Conservation (phyloP, 2,888 invertebrate genomes). For the Zygothrica quintamaculata region DNA sequence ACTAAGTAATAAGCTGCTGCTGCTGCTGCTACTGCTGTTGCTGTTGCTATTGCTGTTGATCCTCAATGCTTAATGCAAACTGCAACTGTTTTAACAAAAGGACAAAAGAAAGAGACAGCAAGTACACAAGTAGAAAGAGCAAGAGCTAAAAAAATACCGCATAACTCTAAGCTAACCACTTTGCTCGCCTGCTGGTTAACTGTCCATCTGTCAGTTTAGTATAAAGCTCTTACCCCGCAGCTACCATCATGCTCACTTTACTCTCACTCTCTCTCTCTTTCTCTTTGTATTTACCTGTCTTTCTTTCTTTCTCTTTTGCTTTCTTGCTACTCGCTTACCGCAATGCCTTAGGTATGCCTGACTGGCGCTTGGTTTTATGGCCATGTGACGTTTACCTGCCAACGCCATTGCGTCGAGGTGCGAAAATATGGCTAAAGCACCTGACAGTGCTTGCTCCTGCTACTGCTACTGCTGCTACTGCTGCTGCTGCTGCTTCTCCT, state of each 20-base stretch:
- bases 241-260: no score
- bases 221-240: no score
- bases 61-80: no score
- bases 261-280: no score
- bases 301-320: neutral
- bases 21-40: constrained; percentile 1
- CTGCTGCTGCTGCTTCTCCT: constrained; percentile 3
- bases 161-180: no score
- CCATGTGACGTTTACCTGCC: constrained; percentile 35
- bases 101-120: no score
- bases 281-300: neutral
- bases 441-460: constrained; percentile 24
- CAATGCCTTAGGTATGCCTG: neutral
- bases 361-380: constrained; percentile 21
- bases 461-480: constrained; percentile 5
- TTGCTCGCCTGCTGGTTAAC: no score
- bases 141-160: no score
- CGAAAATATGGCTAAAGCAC: constrained; percentile 57
- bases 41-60: no score
- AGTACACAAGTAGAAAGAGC: no score
- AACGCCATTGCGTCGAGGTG: constrained; percentile 50
- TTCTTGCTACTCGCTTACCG: neutral
- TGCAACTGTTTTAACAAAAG: no score
- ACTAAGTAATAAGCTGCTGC: constrained; percentile 3
- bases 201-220: no score